These are phyloP conservation scores for Boloria selene DNA, from an alignment of 2,888 invertebrate species.

Conservation along the genomic window DNA sequence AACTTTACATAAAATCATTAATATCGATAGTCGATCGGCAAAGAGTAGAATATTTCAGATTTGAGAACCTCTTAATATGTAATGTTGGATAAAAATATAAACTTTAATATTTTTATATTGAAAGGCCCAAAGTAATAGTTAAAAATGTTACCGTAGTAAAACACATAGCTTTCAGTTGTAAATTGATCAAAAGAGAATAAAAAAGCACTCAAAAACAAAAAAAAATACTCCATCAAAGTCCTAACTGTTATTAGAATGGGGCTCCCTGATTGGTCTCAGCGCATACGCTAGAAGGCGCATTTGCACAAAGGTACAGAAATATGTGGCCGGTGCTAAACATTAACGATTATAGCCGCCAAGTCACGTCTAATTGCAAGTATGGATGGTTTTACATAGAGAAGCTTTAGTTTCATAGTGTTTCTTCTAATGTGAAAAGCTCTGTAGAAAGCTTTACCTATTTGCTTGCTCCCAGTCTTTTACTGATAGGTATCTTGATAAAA, in stretches of 20 bases:
- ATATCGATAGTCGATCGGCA: too few relatives aligned
- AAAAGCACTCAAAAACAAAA: conserved; percentile 22
- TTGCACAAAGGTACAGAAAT: conserved; percentile 78
- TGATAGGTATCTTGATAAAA: neutral
- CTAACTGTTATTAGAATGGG: conserved; percentile 45
- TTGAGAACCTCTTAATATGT: too few relatives aligned
- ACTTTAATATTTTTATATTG: too few relatives aligned
- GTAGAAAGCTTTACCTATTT: neutral
- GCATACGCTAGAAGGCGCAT: conserved; percentile 56
- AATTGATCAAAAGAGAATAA: conserved; percentile 16
- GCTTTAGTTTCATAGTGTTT: conserved; percentile 13
- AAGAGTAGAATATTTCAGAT: too few relatives aligned
- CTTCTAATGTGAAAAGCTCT: neutral
- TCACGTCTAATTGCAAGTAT: conserved; percentile 78
- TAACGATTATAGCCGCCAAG: conserved; percentile 80
- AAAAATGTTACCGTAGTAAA: too few relatives aligned
- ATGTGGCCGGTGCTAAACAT: conserved; percentile 80
- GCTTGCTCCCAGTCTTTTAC: neutral
- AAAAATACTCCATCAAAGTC: conserved; percentile 36
- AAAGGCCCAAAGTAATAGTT: too few relatives aligned
- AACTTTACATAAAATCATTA: too few relatives aligned
- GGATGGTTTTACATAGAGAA: conserved; percentile 53
- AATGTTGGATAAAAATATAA: too few relatives aligned
- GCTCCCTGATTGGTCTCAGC: conserved; percentile 47
- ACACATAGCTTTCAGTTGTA: neutral